These are phyloP conservation scores for Adela reaumurella DNA, from an alignment of 2,888 invertebrate genomes.

Conservation along the genomic window DNA sequence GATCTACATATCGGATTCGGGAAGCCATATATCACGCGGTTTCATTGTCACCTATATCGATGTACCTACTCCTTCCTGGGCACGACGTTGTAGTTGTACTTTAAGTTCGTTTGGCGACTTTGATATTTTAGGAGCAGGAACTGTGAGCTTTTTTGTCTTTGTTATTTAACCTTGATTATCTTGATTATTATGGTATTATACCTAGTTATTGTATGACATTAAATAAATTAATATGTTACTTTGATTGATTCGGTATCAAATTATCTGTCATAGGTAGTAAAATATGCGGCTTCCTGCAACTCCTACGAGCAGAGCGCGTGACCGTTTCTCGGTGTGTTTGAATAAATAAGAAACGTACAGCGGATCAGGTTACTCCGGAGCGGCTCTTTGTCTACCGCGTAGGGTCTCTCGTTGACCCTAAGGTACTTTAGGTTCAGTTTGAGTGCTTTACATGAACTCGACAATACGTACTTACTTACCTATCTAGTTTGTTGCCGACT, in stretches of 20 bases:
- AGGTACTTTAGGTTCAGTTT: neutral
- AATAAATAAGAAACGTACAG: neutral
- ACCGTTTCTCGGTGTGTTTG: neutral
- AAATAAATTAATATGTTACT: too few relatives aligned
- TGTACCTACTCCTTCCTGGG: neutral
- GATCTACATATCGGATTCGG: neutral
- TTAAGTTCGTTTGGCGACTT: neutral
- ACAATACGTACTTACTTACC: too few relatives aligned
- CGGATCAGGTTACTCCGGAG: neutral
- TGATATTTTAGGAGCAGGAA: too few relatives aligned
- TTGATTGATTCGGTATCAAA: too few relatives aligned
- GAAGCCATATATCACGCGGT: neutral
- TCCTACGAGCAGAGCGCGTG: neutral
- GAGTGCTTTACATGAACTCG: neutral
- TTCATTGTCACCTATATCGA: neutral
- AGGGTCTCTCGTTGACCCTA: neutral
- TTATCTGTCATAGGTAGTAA: neutral
- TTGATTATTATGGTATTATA: too few relatives aligned
- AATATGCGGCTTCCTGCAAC: neutral
- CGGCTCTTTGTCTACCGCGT: neutral
- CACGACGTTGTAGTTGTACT: neutral
- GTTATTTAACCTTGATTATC: too few relatives aligned
- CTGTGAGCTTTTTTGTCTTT: too few relatives aligned
- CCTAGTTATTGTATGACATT: too few relatives aligned
- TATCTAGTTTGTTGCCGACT: too few relatives aligned